These are phyloP conservation scores for Nomada fucata DNA, from an alignment of 2,888 invertebrate genomes.

Conservation along the genomic window DNA sequence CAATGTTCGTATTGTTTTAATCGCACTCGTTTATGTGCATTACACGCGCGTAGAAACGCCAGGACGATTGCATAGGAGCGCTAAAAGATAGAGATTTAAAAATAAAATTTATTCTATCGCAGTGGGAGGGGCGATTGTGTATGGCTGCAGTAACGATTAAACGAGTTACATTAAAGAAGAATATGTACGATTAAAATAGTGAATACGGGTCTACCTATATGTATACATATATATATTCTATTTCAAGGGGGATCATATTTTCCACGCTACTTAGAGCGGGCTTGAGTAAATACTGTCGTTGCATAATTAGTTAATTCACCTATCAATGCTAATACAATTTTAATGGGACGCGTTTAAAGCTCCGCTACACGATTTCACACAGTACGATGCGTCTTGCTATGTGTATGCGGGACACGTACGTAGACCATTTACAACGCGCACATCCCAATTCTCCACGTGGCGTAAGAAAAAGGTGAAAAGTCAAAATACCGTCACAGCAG, in stretches of 20 bases:
- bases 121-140: constrained; percentile 28
- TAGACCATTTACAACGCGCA: neutral
- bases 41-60: neutral
- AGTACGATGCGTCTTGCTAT: too few species aligned
- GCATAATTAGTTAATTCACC: constrained; percentile 46
- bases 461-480: constrained; percentile 9
- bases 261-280: constrained; percentile 22
- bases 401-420: neutral
- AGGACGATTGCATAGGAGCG: neutral
- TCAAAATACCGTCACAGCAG: neutral
- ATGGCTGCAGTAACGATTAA: constrained; percentile 51
- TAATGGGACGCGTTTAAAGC: constrained; percentile 26
- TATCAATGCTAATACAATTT: constrained; percentile 49
- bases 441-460: constrained; percentile 14
- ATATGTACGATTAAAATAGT: constrained; percentile 52
- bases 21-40: neutral
- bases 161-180: constrained; percentile 69
- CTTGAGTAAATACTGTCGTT: constrained; percentile 45
- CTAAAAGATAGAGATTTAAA: constrained; percentile 46
- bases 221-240: neutral
- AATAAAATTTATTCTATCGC: constrained; percentile 56
- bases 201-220: too few species aligned
- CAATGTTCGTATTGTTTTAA: constrained; percentile 12
- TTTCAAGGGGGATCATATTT: constrained; percentile 39
- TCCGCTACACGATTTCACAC: neutral